phyloP scores from a whole-genome alignment of 2,888 invertebrate species.

The Chouioia cunea region DNA sequence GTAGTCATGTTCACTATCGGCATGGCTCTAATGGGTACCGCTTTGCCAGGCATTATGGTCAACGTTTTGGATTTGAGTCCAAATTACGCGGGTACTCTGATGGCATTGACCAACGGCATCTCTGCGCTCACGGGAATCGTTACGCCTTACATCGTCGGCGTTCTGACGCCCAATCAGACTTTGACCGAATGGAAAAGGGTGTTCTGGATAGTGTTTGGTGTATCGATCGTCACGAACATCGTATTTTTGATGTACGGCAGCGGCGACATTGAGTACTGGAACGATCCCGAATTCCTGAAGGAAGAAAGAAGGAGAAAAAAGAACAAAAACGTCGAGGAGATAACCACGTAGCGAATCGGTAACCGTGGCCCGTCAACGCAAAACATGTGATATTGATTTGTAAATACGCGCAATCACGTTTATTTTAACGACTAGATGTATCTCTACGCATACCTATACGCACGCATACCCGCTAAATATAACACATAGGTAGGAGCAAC shows the following conservation, averaged over 20 bases:
- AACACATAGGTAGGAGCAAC: too few species aligned
- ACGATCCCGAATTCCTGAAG: slow-evolving; percentile 71
- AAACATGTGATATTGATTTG: too few species aligned
- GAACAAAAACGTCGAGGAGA: slow-evolving; percentile 40
- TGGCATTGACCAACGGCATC: slow-evolving; percentile 73
- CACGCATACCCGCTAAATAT: too few species aligned
- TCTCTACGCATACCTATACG: too few species aligned
- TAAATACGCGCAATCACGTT: too few species aligned
- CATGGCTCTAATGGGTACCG: slow-evolving; percentile 70
- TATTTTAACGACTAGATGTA: too few species aligned
- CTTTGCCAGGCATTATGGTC: slow-evolving; percentile 70
- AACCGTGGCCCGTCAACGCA: too few species aligned
- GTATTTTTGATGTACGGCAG: slow-evolving; percentile 80
- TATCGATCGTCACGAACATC: slow-evolving; percentile 77
- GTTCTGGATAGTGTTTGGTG: slow-evolving; percentile 83
- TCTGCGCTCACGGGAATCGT: slow-evolving; percentile 81
- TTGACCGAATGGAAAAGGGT: slow-evolving; percentile 80
- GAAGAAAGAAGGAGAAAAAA: slow-evolving; percentile 50
- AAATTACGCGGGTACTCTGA: slow-evolving; percentile 69
- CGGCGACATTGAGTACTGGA: slow-evolving; percentile 84
- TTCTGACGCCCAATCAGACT: slow-evolving; percentile 69
- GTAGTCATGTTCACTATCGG: slow-evolving; percentile 68
- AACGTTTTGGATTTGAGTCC: slow-evolving; percentile 70
- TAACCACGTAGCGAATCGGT: slow-evolving; percentile 14
- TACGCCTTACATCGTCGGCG: slow-evolving; percentile 77